Evolutionary conservation across 2,888 invertebrate species (phyloP), one percentile per base, ranked within the genome.

Genomic region (Ctenicera cuprea): DNA sequence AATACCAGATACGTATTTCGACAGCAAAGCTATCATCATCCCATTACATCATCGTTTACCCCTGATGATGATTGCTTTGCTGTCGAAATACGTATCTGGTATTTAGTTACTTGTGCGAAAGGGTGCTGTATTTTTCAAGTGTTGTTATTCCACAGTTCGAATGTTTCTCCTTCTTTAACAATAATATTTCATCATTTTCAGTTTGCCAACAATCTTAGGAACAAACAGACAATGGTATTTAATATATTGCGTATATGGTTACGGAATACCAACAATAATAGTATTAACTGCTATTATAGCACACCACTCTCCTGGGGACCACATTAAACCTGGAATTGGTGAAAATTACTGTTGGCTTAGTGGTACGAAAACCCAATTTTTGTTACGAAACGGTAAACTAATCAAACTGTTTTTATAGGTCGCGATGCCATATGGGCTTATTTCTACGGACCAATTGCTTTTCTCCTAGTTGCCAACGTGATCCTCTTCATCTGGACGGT

Each of bases 371-470:
- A 8, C n/a, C 87, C 22, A 14, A n/a, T n/a, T 48, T 48, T 5
- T 48, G 26, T 41, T 11, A 2, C n/a, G 2, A 26, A 26, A 26
- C 26, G 3, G 26, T 26, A 26, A n/a, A 14, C 43, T n/a, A 43
- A 3, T 3, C n/a, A 43, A 43, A 48, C 1, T 14, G 18, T 16
- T 12, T 37, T 33, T 61, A 50, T 14, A 73, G 71, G 52, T 61
- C 30, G 54, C 11, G 43, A 85, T 0, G 90, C 90, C 82, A 90
- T 90, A 0, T 92, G 92, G 90, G 87, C 89, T 0, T 93, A 90
- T 84, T 92, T 93, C 83, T 93, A 92, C 81, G 92, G 91, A 0
- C 93, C 93, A 0, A 88, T 93, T n/a, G 87, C 90, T 0, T 74
- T 90, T 26, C 84, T 93, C 7, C 85, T 93, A 37, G 77, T 87